Evolutionary conservation across 2,888 invertebrate genomes (phyloP).

Genomic region (Melipona bicolor): DNA sequence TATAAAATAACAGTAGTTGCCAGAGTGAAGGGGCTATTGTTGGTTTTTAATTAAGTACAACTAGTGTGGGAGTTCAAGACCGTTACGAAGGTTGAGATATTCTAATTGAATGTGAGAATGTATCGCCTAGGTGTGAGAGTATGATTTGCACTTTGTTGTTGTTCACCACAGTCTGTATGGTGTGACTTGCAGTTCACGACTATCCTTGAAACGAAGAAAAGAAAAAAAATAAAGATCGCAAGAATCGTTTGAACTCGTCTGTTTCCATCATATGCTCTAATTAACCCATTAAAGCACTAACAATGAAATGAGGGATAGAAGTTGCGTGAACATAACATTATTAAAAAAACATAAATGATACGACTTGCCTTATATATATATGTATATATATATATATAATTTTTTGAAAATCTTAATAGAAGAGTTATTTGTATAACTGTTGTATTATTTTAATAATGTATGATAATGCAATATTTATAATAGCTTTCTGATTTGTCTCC

Average conservation of each 20-base stretch:
- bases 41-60: conserved; percentile 42
- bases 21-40: conserved; percentile 30
- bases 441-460: too few species aligned
- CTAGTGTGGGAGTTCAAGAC: conserved; percentile 52
- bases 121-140: conserved; percentile 37
- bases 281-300: not conserved
- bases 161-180: not conserved
- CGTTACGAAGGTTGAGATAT: conserved; percentile 55
- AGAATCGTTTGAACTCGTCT: not conserved
- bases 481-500: too few species aligned
- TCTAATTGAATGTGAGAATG: conserved; percentile 55
- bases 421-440: too few species aligned
- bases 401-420: too few species aligned
- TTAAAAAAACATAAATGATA: not conserved
- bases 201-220: not conserved
- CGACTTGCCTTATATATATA: too few species aligned
- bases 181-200: not conserved
- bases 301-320: not conserved
- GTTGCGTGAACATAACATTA: not conserved
- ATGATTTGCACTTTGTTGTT: conserved; percentile 6
- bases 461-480: too few species aligned
- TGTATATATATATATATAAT: too few species aligned
- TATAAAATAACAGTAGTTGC: conserved; percentile 48
- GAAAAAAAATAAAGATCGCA: not conserved
- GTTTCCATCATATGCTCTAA: not conserved